Percentiles rank a stretch among this genome's conserved stretches.
These are phyloP conservation scores for Diploptera punctata DNA, from an alignment of 2,888 invertebrate species.

Conservation along the genomic window DNA sequence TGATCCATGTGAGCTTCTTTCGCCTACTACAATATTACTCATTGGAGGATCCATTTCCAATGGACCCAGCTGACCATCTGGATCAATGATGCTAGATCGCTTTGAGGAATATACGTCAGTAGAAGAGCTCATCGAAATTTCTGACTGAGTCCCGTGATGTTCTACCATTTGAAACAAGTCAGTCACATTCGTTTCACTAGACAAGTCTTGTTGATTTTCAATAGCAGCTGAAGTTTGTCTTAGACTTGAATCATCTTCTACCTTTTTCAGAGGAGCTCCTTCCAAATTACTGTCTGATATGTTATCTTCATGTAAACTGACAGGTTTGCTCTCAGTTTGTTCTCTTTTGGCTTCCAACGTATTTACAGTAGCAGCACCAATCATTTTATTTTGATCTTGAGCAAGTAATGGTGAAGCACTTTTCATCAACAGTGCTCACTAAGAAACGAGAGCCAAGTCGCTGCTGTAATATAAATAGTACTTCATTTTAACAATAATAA, in stretches of 20 bases:
- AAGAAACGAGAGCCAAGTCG: not conserved
- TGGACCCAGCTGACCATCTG: not conserved
- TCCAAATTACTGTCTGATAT: not conserved
- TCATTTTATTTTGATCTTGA: no score
- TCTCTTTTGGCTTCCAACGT: not conserved
- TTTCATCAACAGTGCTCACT: constrained; percentile 30
- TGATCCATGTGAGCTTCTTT: not conserved
- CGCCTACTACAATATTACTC: not conserved
- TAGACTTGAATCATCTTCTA: not conserved
- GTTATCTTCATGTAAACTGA: no score
- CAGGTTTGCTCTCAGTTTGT: not conserved
- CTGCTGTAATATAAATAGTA: constrained; percentile 12
- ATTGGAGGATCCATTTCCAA: not conserved
- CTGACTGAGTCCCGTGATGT: not conserved
- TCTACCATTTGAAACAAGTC: not conserved
- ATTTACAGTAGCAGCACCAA: not conserved
- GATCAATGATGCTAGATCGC: constrained; percentile 17
- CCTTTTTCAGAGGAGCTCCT: not conserved
- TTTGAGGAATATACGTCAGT: constrained; percentile 21
- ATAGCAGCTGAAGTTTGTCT: not conserved
- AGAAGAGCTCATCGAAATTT: constrained; percentile 19
- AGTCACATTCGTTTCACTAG: no score
- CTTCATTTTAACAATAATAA: no score
- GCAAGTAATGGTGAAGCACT: not conserved
- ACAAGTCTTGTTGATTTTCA: no score